Evolutionary conservation across 1,140 invertebrate species (phyloP).

Genomic region (Philotrypesis tridentata): DNA sequence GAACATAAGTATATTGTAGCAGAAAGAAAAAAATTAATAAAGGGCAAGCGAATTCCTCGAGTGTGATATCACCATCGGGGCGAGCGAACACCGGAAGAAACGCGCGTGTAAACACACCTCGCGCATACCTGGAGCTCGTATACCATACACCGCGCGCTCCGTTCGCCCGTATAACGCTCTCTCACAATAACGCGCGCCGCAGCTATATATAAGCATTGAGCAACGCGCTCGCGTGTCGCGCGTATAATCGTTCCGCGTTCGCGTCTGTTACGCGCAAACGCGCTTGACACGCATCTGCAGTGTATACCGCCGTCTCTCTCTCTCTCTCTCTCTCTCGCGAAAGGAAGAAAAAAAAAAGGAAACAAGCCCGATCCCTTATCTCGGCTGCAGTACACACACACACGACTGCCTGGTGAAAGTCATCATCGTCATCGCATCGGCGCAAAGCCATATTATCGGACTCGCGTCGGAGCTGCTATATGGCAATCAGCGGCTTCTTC

Average conservation of each 20-base stretch:
- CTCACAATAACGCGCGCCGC: neutral
- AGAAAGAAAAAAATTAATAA: neutral
- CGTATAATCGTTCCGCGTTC: conserved; percentile 9
- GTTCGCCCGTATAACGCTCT: neutral
- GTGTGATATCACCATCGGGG: no score
- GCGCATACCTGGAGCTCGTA: no score
- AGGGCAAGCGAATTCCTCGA: no score
- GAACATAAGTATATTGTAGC: no score
- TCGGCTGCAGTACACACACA: neutral
- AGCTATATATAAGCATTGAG: neutral
- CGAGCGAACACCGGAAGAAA: no score
- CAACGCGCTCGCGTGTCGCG: conserved; percentile 2
- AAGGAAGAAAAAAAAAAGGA: conserved; percentile 16
- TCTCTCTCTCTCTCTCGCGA: neutral
- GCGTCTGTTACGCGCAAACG: neutral
- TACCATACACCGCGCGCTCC: no score
- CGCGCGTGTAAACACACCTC: neutral
- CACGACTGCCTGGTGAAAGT: neutral
- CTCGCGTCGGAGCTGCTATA: neutral
- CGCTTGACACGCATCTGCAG: neutral
- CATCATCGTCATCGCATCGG: neutral
- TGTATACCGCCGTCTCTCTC: no score
- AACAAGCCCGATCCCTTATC: neutral
- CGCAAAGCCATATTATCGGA: neutral
- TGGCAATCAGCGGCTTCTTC: neutral